Evolutionary conservation across 2,113 vertebrate species (phyloP), one percentile per base, ranked within the genome.

Genomic region (Sorex fumeus): DNA sequence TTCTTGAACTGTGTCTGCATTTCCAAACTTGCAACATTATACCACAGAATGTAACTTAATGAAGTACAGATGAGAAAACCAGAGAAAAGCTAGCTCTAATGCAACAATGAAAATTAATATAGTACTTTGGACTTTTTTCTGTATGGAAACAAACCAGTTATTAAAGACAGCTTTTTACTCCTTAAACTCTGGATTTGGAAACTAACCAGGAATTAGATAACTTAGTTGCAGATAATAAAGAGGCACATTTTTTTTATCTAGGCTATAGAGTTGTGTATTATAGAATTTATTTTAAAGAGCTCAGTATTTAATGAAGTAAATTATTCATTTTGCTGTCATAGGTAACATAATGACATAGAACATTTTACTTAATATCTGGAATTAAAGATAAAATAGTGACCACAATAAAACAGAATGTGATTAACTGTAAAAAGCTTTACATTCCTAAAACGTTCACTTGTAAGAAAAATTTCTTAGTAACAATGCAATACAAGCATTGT

Each of bases 1-100:
- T 97, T 94, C 91, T 97, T 94, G 96, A 95, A 93, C 89, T 82
- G 88, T 77, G 95, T 93, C 96, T 96, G 84, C 19, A 0, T 95
- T 97, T 97, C 91, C 92, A 92, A 96, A 88, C 96, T 97, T 91
- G 53, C 91, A 95, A 69, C 0, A 27, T 95, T 95, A 84, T 92
- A 94, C 80, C 72, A 90, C 80, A 94, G 74, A 96, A 82, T 27
- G 34, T 89, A 94, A 86, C 91, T 95, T 93, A 96, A 95, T 70
- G 60, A 92, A 97, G 96, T 93, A 91, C 96, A 96, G 96, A 88
- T 1, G 8, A 97, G 94, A 27, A 10, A 40, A 84, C 93, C 28
- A 12, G 84, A 95, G 91, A 95, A 92, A 60, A 70, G 88, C 90
- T 85, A 96, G 50, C 80, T 88, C 86, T 95, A 94, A 96, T 94